Conservation (phyloP, 1,140 invertebrate genomes). For the Potamilus streckersoni region DNA sequence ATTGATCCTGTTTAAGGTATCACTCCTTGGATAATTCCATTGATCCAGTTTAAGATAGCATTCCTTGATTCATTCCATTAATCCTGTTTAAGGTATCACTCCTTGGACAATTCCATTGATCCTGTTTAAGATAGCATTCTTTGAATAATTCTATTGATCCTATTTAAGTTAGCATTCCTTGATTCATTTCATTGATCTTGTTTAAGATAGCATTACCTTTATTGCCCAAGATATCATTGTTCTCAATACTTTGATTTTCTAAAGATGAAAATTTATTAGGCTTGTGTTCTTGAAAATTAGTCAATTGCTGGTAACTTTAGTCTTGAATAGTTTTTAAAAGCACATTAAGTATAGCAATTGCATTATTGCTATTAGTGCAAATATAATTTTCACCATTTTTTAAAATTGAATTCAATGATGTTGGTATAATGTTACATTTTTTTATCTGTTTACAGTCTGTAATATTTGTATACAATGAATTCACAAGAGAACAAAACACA, state of each 20-base stretch:
- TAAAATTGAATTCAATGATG: not conserved
- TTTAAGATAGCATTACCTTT: too few species aligned
- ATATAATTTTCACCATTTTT: not conserved
- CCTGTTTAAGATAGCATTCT: not conserved
- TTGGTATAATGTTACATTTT: not conserved
- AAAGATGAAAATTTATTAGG: too few species aligned
- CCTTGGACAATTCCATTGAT: not conserved
- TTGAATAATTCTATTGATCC: too few species aligned
- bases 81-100: not conserved
- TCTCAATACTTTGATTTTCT: too few species aligned
- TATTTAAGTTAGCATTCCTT: too few species aligned
- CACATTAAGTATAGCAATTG: not conserved
- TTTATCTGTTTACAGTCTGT: slow-evolving; percentile 50
- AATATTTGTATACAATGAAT: slow-evolving; percentile 61
- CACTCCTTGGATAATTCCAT: not conserved
- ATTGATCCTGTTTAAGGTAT: too few species aligned
- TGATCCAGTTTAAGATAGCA: not conserved
- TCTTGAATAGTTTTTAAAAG: not conserved
- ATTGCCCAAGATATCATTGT: too few species aligned
- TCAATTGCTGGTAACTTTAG: not conserved
- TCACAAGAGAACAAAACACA: slow-evolving; percentile 64
- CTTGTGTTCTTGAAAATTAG: not conserved
- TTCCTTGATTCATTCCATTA: too few species aligned
- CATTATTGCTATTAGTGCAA: not conserved
- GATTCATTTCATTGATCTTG: too few species aligned